A percentile compares a stretch with the other conserved stretches of the same genome.
Evolutionary conservation across 2,113 vertebrate genomes (phyloP).

Genomic region (Dipodomys merriami): DNA sequence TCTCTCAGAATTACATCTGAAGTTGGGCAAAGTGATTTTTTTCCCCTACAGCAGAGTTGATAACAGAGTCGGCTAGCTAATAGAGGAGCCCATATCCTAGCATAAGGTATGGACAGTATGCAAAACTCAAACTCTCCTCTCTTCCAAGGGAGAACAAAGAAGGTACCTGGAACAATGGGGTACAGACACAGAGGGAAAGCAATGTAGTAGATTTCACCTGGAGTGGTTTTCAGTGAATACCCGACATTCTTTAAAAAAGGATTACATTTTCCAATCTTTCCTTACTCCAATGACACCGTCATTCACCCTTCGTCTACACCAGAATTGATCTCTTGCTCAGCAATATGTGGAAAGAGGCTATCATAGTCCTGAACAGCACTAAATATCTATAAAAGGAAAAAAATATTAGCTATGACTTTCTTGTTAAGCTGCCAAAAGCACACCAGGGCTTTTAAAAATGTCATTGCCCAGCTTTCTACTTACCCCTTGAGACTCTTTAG

Average conservation of each 20-base stretch:
- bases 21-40: not conserved
- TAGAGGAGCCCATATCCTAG: not conserved
- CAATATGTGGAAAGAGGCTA: constrained; percentile 34
- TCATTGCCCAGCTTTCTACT: constrained; percentile 62
- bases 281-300: not conserved
- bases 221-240: not conserved
- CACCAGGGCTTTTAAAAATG: constrained; percentile 76
- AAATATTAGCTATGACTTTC: constrained; percentile 68
- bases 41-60: not conserved
- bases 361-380: constrained; percentile 26
- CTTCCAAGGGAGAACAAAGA: not conserved
- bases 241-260: not conserved
- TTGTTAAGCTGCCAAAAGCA: constrained; percentile 73
- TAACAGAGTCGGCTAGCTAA: not conserved
- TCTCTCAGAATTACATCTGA: constrained; percentile 44
- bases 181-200: not conserved
- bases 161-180: not conserved
- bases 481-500: constrained; percentile 76
- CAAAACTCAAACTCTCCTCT: not conserved
- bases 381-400: constrained; percentile 65
- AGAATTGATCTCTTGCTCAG: constrained; percentile 49
- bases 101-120: not conserved
- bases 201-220: no score
- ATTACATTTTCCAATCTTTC: constrained; percentile 23
- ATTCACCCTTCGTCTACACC: not conserved